phyloP scores from a whole-genome alignment of 2,113 vertebrate species.

The Sphyrna mokarran region DNA sequence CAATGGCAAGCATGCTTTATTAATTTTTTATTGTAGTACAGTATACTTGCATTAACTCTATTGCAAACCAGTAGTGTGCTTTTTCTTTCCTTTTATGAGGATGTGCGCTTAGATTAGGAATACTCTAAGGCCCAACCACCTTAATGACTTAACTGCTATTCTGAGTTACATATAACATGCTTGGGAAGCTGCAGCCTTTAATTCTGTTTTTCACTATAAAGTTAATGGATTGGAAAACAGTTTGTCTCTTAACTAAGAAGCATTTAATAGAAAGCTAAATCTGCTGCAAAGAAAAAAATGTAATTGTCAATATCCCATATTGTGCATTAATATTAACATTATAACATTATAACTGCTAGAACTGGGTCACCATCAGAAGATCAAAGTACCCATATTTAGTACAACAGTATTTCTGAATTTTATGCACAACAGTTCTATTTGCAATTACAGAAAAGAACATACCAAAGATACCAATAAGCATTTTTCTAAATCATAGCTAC shows the following conservation, averaged over 20 bases:
- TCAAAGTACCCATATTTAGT: neutral
- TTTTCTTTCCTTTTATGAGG: slow-evolving; percentile 34
- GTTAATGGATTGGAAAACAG: slow-evolving; percentile 56
- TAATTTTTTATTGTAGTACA: slow-evolving; percentile 55
- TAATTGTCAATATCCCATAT: slow-evolving; percentile 43
- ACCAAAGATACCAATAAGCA: neutral
- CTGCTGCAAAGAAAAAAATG: slow-evolving; percentile 28
- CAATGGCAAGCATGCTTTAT: slow-evolving; percentile 45
- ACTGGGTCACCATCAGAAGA: slow-evolving; percentile 16
- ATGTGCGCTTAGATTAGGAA: slow-evolving; percentile 37
- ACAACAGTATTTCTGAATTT: slow-evolving; percentile 14
- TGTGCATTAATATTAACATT: slow-evolving; percentile 44
- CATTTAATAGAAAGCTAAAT: slow-evolving; percentile 55
- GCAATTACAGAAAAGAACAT: neutral
- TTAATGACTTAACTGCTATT: slow-evolving; percentile 38
- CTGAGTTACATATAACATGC: slow-evolving; percentile 37
- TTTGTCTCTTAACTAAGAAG: slow-evolving; percentile 55
- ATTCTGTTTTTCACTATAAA: slow-evolving; percentile 52
- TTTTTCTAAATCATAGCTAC: neutral
- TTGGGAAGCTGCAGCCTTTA: slow-evolving; percentile 53
- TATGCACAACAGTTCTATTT: slow-evolving; percentile 23
- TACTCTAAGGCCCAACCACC: slow-evolving; percentile 38
- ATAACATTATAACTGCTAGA: slow-evolving; percentile 9
- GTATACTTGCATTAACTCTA: slow-evolving; percentile 54
- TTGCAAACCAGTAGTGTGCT: slow-evolving; percentile 32